Conservation (phyloP, 2,888 invertebrate genomes). For the Pollenia labialis region DNA sequence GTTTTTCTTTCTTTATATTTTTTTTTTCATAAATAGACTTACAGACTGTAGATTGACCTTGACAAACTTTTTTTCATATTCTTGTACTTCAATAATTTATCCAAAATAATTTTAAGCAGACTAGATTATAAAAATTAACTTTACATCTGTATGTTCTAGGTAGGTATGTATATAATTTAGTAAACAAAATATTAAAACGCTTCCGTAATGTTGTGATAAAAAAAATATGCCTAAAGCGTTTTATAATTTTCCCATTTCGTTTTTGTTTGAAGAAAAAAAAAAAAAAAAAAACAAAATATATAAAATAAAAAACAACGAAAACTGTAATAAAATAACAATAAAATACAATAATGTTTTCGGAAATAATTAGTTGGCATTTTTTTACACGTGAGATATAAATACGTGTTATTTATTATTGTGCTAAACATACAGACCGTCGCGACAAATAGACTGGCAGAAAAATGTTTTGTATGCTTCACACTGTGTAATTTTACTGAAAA, state of each 20-base stretch:
- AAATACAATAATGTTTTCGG: constrained; percentile 38
- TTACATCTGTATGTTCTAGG: no score
- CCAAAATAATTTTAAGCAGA: constrained; percentile 7
- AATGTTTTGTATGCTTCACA: no score
- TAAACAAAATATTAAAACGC: constrained; percentile 23
- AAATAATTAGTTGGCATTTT: constrained; percentile 59
- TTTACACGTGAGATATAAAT: constrained; percentile 66
- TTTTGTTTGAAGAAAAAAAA: constrained; percentile 2
- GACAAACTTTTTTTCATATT: background rate
- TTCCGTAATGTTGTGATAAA: constrained; percentile 43
- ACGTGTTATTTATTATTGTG: constrained; percentile 47
- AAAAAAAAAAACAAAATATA: background rate
- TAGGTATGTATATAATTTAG: no score
- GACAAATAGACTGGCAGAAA: no score
- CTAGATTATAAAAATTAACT: background rate
- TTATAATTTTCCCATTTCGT: constrained; percentile 12
- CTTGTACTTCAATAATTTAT: background rate
- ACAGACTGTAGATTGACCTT: background rate
- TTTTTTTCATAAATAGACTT: background rate
- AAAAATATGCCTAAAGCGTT: background rate
- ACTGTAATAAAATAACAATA: background rate
- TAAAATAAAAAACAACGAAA: constrained; percentile 31
- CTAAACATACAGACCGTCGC: background rate
- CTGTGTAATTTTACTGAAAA: no score
- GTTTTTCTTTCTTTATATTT: background rate